These are phyloP conservation scores for Metellina segmentata DNA, from an alignment of 2,888 invertebrate species.

Conservation along the genomic window DNA sequence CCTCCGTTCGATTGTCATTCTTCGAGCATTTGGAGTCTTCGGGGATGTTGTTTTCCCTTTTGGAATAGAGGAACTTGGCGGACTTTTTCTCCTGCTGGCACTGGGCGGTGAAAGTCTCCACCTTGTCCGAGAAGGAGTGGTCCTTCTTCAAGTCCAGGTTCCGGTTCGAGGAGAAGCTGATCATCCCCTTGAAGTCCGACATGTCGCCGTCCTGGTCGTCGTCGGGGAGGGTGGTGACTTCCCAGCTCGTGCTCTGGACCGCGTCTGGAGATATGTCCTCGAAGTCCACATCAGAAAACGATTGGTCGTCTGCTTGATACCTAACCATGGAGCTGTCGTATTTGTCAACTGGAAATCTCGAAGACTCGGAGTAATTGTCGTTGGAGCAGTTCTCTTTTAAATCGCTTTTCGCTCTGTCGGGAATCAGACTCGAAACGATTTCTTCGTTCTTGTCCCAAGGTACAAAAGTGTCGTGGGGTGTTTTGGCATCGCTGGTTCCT, in stretches of 20 bases:
- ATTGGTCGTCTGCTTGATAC: background rate
- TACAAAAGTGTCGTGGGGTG: background rate
- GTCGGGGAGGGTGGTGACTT: background rate
- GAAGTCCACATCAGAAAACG: background rate
- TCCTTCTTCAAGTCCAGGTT: background rate
- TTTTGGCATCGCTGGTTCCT: background rate
- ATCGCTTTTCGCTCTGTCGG: background rate
- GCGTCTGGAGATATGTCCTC: background rate
- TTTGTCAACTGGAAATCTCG: background rate
- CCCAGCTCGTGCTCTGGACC: background rate
- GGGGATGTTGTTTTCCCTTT: constrained; percentile 16
- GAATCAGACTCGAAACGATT: background rate
- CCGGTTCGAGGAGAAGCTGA: background rate
- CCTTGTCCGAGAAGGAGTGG: background rate
- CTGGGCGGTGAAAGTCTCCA: constrained; percentile 1
- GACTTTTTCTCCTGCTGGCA: constrained; percentile 38
- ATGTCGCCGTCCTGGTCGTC: background rate
- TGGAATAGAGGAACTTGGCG: constrained; percentile 13
- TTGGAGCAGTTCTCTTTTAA: background rate
- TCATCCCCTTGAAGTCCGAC: background rate
- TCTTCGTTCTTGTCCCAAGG: background rate
- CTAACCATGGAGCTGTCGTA: background rate
- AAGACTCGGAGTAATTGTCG: background rate
- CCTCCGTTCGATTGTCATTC: background rate
- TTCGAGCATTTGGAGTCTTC: background rate